Conservation (phyloP, 2,113 vertebrate genomes). For the Petrocephalus zakoni region DNA sequence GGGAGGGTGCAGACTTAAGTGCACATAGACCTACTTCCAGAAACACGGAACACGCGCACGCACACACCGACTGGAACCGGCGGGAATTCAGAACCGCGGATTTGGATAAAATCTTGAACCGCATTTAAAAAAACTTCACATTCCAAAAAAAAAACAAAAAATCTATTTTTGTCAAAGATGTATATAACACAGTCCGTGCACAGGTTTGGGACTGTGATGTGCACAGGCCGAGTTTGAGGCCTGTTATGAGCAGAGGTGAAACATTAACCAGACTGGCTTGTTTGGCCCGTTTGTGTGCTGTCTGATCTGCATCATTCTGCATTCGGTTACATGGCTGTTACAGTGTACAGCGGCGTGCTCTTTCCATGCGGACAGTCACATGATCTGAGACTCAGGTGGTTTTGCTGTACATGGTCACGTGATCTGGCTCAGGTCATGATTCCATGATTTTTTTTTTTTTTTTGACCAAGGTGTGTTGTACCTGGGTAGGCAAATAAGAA, state of each 20-base stretch:
- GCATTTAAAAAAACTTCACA: not conserved
- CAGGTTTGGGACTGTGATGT: not conserved
- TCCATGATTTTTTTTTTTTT: not conserved
- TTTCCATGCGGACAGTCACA: not conserved
- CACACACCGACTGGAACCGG: conserved; percentile 18
- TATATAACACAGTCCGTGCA: not conserved
- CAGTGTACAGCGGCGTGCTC: not conserved
- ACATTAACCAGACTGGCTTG: not conserved
- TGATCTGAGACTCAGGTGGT: conserved; percentile 1
- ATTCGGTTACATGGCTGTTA: not conserved
- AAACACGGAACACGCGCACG: not conserved
- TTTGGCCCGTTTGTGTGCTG: not conserved
- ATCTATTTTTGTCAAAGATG: conserved; percentile 40
- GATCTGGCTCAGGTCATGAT: not conserved
- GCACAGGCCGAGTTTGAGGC: not conserved
- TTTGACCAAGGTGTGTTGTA: not conserved
- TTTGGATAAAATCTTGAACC: conserved; percentile 25
- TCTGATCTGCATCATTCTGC: not conserved
- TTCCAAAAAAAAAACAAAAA: conserved; percentile 35
- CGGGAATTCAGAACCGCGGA: not conserved
- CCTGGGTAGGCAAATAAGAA: not conserved
- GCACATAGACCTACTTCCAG: not conserved
- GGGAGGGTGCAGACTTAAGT: not conserved
- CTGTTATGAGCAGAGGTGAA: not conserved
- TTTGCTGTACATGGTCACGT: not conserved